Evolutionary conservation across 2,888 invertebrate genomes (phyloP).

Genomic region (Eugnorisma glareosa): DNA sequence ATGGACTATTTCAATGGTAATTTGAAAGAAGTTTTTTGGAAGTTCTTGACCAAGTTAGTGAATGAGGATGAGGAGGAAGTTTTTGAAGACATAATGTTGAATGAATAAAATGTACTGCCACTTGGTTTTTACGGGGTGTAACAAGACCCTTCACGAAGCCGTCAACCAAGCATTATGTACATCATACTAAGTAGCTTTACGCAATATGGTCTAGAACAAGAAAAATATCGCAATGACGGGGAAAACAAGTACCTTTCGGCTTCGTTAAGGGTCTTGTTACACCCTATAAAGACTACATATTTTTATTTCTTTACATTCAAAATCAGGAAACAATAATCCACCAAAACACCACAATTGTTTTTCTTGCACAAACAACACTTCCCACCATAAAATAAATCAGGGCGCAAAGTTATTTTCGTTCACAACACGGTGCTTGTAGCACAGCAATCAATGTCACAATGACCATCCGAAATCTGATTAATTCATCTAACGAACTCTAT

Average conservation of each 20-base stretch:
- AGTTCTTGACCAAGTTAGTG: slow-evolving; percentile 34
- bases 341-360: background rate
- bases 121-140: background rate
- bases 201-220: too few species aligned
- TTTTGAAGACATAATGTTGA: slow-evolving; percentile 6
- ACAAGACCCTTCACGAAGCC: too few species aligned
- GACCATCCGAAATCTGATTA: slow-evolving; percentile 76
- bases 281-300: background rate
- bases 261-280: too few species aligned
- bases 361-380: slow-evolving; percentile 44
- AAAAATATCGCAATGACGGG: too few species aligned
- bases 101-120: background rate
- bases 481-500: slow-evolving; percentile 82
- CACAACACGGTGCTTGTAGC: slow-evolving; percentile 62
- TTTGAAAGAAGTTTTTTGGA: slow-evolving; percentile 45
- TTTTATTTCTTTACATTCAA: background rate
- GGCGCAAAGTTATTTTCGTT: slow-evolving; percentile 61
- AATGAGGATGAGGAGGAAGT: slow-evolving; percentile 15
- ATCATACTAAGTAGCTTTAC: too few species aligned
- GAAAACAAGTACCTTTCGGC: too few species aligned
- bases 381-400: slow-evolving; percentile 58
- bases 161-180: too few species aligned
- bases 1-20: slow-evolving; percentile 48
- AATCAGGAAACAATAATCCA: background rate
- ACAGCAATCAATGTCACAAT: slow-evolving; percentile 75